phyloP scores from a whole-genome alignment of 2,113 vertebrate genomes.

The Dicaeum eximium region DNA sequence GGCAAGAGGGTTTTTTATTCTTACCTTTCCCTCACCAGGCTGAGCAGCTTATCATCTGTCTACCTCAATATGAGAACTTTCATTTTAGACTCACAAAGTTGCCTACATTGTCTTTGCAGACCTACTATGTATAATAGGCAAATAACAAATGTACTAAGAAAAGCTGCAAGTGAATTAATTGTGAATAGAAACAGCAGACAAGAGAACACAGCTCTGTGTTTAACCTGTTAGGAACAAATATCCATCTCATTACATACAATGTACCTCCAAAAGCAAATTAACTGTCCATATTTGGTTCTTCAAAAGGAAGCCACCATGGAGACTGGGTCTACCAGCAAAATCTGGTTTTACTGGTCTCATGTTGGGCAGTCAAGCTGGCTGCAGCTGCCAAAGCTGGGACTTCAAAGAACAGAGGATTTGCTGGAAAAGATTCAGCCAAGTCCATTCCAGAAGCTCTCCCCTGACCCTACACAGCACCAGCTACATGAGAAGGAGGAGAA shows the following conservation, averaged over 20 bases:
- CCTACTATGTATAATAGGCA: not conserved
- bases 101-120: not conserved
- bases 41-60: not conserved
- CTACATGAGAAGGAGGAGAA: accelerated
- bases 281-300: constrained; percentile 5
- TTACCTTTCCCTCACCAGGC: not conserved
- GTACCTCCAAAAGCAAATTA: not conserved
- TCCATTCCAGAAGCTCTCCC: not conserved
- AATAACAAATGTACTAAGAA: not conserved
- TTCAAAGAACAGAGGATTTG: constrained; percentile 17
- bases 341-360: constrained; percentile 43
- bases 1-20: not conserved
- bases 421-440: not conserved
- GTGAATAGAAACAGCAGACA: not conserved
- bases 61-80: not conserved
- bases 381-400: not conserved
- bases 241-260: not conserved
- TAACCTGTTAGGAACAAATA: constrained; percentile 17
- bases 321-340: not conserved
- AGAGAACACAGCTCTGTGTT: not conserved
- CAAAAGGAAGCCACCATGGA: not conserved
- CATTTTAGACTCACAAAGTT: not conserved
- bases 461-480: not conserved
- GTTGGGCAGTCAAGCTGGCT: constrained; percentile 15
- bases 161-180: not conserved